These are phyloP conservation scores for Lepeophtheirus nordmannii DNA, from an alignment of 2,888 invertebrate genomes.

Conservation along the genomic window DNA sequence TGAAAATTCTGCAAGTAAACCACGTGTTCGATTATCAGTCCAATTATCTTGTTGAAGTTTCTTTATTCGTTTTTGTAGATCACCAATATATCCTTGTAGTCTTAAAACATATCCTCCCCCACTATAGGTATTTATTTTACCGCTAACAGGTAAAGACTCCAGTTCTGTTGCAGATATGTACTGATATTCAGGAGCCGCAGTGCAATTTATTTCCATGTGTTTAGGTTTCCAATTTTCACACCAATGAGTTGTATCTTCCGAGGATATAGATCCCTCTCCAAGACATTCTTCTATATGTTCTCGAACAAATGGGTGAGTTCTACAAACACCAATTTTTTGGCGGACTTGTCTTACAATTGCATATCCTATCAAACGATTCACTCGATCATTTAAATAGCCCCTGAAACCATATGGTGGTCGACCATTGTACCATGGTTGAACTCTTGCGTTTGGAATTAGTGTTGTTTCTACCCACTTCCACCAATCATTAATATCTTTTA, in stretches of 20 bases:
- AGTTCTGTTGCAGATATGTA: not conserved
- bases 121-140: conserved; percentile 32
- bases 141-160: not conserved
- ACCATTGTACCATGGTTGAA: conserved; percentile 38
- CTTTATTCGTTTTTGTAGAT: conserved; percentile 31
- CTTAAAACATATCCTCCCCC: conserved; percentile 38
- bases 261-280: not conserved
- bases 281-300: conserved; percentile 15
- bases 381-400: conserved; percentile 40
- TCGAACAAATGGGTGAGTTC: conserved; percentile 1
- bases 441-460: conserved; percentile 35
- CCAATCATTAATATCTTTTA: conserved; percentile 32
- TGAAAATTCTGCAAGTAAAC: conserved; percentile 41
- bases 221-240: conserved; percentile 9
- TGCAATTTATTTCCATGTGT: not conserved
- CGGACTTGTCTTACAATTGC: conserved; percentile 40
- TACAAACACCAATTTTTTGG: conserved; percentile 28
- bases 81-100: conserved; percentile 29
- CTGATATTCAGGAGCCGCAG: conserved; percentile 8
- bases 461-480: conserved; percentile 36
- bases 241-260: conserved; percentile 10
- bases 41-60: conserved; percentile 34
- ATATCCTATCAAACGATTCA: conserved; percentile 40
- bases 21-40: conserved; percentile 39
- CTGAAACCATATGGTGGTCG: conserved; percentile 36